These are phyloP conservation scores for Drosophila varians DNA, from an alignment of 1,140 invertebrate genomes.

Conservation along the genomic window DNA sequence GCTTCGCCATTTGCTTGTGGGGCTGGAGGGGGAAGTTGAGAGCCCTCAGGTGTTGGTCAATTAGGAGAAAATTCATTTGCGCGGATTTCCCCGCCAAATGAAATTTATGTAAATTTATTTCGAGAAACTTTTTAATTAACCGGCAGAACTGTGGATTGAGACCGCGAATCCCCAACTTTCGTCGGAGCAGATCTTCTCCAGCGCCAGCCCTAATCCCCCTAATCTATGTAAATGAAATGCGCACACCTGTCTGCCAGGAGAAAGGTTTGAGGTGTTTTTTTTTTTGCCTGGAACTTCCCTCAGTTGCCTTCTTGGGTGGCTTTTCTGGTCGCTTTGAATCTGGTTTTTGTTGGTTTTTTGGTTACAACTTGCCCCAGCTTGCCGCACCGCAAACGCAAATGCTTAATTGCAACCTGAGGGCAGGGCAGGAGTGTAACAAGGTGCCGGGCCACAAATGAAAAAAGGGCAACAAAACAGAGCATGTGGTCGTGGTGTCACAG, in stretches of 20 bases:
- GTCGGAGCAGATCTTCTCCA: slow-evolving; percentile 1
- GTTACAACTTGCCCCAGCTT: slow-evolving; percentile 20
- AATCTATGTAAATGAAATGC: slow-evolving; percentile 74
- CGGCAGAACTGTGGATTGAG: slow-evolving; percentile 7
- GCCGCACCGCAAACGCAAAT: slow-evolving; percentile 18
- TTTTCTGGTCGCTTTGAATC: slow-evolving; percentile 23
- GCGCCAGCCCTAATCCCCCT: slow-evolving; percentile 34
- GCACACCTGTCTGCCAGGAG: slow-evolving; percentile 63
- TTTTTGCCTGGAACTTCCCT: background rate
- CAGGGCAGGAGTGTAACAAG: slow-evolving; percentile 5
- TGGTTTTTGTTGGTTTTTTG: slow-evolving; percentile 8
- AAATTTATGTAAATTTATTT: slow-evolving; percentile 75
- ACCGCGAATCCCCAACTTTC: slow-evolving; percentile 30
- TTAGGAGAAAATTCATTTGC: slow-evolving; percentile 61
- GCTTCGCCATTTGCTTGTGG: background rate
- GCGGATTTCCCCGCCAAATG: slow-evolving; percentile 48
- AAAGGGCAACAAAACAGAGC: slow-evolving; percentile 7
- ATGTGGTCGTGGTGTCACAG: slow-evolving; percentile 6
- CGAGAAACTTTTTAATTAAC: slow-evolving; percentile 75
- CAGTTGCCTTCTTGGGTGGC: slow-evolving; percentile 19
- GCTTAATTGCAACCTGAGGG: slow-evolving; percentile 50
- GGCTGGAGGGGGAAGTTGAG: background rate
- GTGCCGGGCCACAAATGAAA: background rate
- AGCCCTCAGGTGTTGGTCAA: slow-evolving; percentile 54
- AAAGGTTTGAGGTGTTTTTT: too few relatives aligned